Base-by-base conservation (phyloP, 2,888 invertebrate species). In the Erynnis tages region DNA sequence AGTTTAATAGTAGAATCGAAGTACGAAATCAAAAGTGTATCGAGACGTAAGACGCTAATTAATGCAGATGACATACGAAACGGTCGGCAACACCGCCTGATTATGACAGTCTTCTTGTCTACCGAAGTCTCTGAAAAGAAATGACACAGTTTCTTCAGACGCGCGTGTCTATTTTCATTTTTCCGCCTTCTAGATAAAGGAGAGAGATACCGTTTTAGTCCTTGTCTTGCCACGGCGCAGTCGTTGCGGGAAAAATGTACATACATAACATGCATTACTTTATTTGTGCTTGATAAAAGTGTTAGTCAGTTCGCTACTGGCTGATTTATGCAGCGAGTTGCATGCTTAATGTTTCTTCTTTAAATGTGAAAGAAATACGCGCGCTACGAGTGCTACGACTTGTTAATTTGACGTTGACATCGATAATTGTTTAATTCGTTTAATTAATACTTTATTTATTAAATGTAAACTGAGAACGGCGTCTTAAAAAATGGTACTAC, bases 121-220 rank as follows among this genome's bases (percentile, higher is more conserved):
- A 49, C 58, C 59, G 56, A 62, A 63, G 63, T 48, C 62, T 58
- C 57, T 61, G 67, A 71, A 73, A 76, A 73, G 67, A 69, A 61
- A 74, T 81, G 84, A 79, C 83, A 82, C 59, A 81, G 74, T 79
- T 82, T 81, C 64, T 44, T 55, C 53, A 55, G 54, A 61, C 57
- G 54, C 55, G 65, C 35, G 43, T 35, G 49, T 49, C 34, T 41
- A 61, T 56, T 68, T 62, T 66, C 61, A 61, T 66, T 63, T 66
- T 63, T 69, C 62, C 54, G 54, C 57, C 53, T 61, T 47, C 61
- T 53, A 55, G 46, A 54, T 57, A 53, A 41, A 43, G 55, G 35
- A 30, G 30, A 37, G 38, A 41, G 29, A 40, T 46, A 38, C 16
- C 2, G 21, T 30, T 37, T 43, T 17, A 34, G 50, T 54, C 56